Base-by-base conservation (phyloP, 2,113 vertebrate species). In the Mastomys natalensis region DNA sequence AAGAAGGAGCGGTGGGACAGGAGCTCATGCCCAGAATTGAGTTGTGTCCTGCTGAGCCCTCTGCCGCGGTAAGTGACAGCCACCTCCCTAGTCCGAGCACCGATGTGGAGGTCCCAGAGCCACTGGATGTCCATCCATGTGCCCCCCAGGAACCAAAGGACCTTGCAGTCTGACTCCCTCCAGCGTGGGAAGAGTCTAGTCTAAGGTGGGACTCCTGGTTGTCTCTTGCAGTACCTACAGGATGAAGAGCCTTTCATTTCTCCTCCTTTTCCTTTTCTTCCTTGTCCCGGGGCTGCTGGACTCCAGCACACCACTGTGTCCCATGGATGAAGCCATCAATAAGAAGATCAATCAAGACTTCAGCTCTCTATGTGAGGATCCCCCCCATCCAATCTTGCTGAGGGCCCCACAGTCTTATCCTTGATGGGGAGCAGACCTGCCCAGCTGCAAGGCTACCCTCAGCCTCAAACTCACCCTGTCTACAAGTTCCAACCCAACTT, bases 241-340 rank as follows among this genome's bases (percentile, higher is more conserved):
- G 43, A 96, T 89, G 96, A 92, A 96, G 58, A 62, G 87, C 53
- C 24, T 91, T 29, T 21, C 22, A 21, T 13, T 70, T 53, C 34
- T 72, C 9, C 15, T 96, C 43, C 58, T 90, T 72, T 6, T 77
- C 73, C 73, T 96, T 84, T 87, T 93, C 58, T 87, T 98, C 90
- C 64, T 40, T 0, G 1, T 55, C n/a, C 76, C 77, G 34, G 93
- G 62, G 40, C 31, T 88, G 68, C 85, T 97, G 73, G 95, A 17
- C 58, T 68, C 53, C 40, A 70, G 92, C 10, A 0, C 8, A 64
- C 74, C 53, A 13, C 43, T 11, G 87, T 98, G 91, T 74, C 34
- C 93, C 1, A 0, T 97, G n/a, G 96, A 97, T 2, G 80, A 87
- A 43, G 96, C 92, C 91, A 43, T 95, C 24, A 53, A n/a, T 10